phyloP scores from a whole-genome alignment of 2,888 invertebrate genomes.

The Cactoblastis cactorum region DNA sequence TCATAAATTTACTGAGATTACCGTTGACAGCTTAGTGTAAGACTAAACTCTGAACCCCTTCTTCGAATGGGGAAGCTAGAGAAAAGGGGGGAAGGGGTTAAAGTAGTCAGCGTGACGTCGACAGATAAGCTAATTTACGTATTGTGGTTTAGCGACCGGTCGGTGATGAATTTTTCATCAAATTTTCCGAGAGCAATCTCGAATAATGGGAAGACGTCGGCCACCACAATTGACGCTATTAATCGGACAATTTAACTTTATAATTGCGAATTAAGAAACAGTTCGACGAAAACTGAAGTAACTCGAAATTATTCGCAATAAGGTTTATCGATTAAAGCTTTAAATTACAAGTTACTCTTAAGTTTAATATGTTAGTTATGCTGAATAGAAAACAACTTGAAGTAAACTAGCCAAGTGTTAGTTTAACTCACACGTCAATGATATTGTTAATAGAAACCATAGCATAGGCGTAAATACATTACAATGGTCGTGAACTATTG shows the following conservation, averaged over 20 bases:
- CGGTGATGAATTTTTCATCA: conserved; percentile 57
- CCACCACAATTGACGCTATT: conserved; percentile 70
- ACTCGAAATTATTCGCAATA: conserved; percentile 53
- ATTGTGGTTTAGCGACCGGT: conserved; percentile 64
- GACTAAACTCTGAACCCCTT: conserved; percentile 40
- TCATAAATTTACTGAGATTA: conserved; percentile 67
- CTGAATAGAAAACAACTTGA: too few relatives aligned
- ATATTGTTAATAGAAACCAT: too few relatives aligned
- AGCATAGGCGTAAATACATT: too few relatives aligned
- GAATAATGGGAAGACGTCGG: conserved; percentile 63
- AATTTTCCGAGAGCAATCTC: conserved; percentile 55
- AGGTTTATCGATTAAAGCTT: conserved; percentile 24
- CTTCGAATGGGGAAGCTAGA: neutral
- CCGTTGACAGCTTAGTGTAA: conserved; percentile 57
- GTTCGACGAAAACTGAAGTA: conserved; percentile 62
- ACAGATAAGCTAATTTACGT: conserved; percentile 75
- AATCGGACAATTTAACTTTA: conserved; percentile 76
- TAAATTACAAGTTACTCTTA: neutral
- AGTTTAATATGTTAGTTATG: too few relatives aligned
- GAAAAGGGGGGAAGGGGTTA: neutral
- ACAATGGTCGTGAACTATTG: too few relatives aligned
- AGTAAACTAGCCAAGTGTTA: too few relatives aligned
- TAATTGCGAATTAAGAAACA: conserved; percentile 71
- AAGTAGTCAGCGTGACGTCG: conserved; percentile 51
- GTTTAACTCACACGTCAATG: too few relatives aligned